Evolutionary conservation across 2,888 invertebrate genomes (phyloP), one percentile per base, ranked within the genome.

Genomic region (Thymelicus lineola): DNA sequence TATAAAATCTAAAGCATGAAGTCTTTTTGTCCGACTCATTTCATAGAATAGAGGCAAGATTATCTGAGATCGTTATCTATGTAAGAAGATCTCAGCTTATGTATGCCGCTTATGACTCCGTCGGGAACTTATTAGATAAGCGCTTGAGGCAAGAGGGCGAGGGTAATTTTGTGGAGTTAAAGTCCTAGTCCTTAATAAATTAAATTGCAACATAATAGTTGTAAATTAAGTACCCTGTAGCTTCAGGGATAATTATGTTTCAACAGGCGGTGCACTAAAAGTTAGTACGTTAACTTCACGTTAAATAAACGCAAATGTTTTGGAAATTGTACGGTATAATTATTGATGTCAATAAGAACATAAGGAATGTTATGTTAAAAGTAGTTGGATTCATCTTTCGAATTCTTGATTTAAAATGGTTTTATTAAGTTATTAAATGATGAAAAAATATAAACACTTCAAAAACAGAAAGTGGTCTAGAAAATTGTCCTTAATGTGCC

Each of bases 131-230:
- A 69, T 69, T 63, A 69, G 63, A 69, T 69, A 69, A 58, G 58
- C 62, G 50, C 63, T 69, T 50, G 48, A 57, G 68, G 63, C 63
- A 58, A 69, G 69, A 50, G 63, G 61, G 63, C 48, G 62, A 7
- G 62, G 46, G 57, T 69, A 69, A 69, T 62, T 62, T 69, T 48
- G 63, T 63, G 38, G 58, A 69, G 63, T 35, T 58, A n/a, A n/a
- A n/a, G n/a, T n/a, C n/a, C 69, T 69, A 62, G 68, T 46, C 62
- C 46, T 69, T 63, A 58, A 69, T 63, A 69, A 63, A 69, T 63
- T 69, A 69, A 69, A 38, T 63, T 48, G 58, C 62, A 48, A n/a
- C 46, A 63, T 69, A 36, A 69, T 63, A 69, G 46, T 9, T 28
- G 28, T 62, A 35, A 62, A 48, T 62, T 48, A 62, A 28, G 35